phyloP scores from a whole-genome alignment of 2,113 vertebrate genomes.

The Dicentrarchus labrax region DNA sequence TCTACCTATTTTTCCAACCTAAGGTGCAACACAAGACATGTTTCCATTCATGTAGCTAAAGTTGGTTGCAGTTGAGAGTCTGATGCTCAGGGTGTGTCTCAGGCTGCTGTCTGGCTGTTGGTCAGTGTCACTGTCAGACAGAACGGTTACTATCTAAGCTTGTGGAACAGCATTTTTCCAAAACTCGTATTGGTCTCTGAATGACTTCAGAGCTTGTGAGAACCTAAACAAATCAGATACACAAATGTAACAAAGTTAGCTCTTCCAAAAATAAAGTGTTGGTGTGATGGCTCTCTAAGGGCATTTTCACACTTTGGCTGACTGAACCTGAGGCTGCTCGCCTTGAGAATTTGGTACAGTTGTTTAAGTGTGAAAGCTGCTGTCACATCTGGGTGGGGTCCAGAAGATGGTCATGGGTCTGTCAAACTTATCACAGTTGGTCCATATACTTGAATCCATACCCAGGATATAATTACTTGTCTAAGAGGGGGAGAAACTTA shows the following conservation, averaged over 20 bases:
- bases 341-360: conserved; percentile 40
- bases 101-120: neutral
- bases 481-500: neutral
- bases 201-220: neutral
- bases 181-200: neutral
- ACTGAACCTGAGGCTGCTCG: conserved; percentile 33
- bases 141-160: neutral
- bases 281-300: conserved; percentile 45
- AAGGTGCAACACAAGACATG: neutral
- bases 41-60: neutral
- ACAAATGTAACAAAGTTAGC: conserved; percentile 1
- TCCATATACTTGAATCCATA: conserved; percentile 26
- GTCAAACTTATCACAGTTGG: conserved; percentile 39
- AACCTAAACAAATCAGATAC: neutral
- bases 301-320: conserved; percentile 45
- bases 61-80: too few relatives aligned
- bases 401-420: conserved; percentile 35
- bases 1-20: neutral
- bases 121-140: neutral
- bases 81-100: too few relatives aligned
- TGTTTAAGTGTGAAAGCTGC: conserved; percentile 52
- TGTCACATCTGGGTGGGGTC: conserved; percentile 46
- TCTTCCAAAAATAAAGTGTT: conserved; percentile 40
- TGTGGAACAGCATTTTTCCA: neutral
- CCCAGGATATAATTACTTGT: neutral